These are phyloP conservation scores for Odontophorus gujanensis DNA, from an alignment of 2,113 vertebrate species.

Conservation along the genomic window DNA sequence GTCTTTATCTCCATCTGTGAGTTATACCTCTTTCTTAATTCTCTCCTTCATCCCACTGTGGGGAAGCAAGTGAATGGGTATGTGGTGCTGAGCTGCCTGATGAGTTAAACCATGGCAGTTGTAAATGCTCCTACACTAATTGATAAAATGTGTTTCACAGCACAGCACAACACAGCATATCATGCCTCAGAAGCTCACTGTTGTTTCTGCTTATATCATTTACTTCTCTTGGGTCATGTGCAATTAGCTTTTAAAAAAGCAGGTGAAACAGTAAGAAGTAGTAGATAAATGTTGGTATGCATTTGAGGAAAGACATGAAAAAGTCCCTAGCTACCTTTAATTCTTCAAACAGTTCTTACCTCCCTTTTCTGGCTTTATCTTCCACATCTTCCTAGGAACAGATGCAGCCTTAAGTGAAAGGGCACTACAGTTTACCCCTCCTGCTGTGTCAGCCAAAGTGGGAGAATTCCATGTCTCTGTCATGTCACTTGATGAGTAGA, in stretches of 20 bases:
- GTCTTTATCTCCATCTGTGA: background rate
- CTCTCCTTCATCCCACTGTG: background rate
- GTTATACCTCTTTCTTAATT: background rate
- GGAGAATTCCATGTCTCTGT: background rate
- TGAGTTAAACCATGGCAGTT: background rate
- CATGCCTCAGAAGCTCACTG: background rate
- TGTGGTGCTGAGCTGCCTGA: background rate
- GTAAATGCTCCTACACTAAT: background rate
- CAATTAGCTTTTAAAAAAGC: background rate
- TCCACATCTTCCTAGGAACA: background rate
- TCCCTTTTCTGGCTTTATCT: background rate
- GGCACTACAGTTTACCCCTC: background rate
- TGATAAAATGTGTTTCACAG: background rate
- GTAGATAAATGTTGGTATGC: background rate
- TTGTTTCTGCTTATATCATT: background rate
- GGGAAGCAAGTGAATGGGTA: background rate
- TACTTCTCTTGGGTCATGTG: background rate
- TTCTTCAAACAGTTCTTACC: background rate
- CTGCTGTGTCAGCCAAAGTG: background rate
- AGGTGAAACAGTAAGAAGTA: background rate
- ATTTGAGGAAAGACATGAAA: background rate
- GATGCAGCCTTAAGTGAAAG: background rate
- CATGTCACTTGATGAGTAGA: background rate
- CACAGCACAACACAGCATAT: fast-evolving
- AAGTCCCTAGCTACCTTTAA: background rate